These are phyloP conservation scores for Chelon auratus DNA, from an alignment of 2,797 vertebrate genomes.

Conservation along the genomic window DNA sequence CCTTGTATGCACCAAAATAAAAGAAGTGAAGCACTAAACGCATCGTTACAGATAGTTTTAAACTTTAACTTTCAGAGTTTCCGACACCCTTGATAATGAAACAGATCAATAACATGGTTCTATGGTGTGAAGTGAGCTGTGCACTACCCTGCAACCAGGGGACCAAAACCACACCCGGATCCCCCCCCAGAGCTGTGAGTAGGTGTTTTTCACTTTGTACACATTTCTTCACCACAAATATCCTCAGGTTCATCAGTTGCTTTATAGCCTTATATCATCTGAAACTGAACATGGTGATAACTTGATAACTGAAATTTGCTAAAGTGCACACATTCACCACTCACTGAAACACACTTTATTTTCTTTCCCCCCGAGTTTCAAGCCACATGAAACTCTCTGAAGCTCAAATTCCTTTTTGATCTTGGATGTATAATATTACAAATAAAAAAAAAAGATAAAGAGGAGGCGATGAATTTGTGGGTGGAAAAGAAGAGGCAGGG, in stretches of 20 bases:
- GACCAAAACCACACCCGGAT: slow-evolving; percentile 48
- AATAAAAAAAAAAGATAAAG: slow-evolving; percentile 7
- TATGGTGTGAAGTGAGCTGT: slow-evolving; percentile 31
- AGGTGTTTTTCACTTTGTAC: slow-evolving; percentile 29
- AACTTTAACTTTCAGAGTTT: slow-evolving; percentile 3
- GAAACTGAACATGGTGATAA: not conserved
- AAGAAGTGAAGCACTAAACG: slow-evolving; percentile 6
- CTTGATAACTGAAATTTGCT: no score
- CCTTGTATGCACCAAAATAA: slow-evolving; percentile 27
- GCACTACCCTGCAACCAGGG: slow-evolving; percentile 16
- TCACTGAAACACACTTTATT: not conserved
- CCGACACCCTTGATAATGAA: not conserved
- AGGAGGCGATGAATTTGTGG: slow-evolving; percentile 18
- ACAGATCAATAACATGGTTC: slow-evolving; percentile 21
- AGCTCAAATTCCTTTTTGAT: slow-evolving; percentile 9
- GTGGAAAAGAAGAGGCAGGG: slow-evolving; percentile 4
- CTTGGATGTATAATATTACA: slow-evolving; percentile 5
- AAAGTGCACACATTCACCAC: not conserved
- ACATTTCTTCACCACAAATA: slow-evolving; percentile 30
- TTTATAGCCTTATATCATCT: slow-evolving; percentile 24
- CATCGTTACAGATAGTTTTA: slow-evolving; percentile 6
- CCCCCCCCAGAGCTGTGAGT: slow-evolving; percentile 21
- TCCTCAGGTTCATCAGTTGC: slow-evolving; percentile 14
- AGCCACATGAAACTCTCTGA: slow-evolving; percentile 24
- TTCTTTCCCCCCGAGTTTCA: not conserved